Conservation (phyloP, 2,113 vertebrate species). For the Diglossa brunneiventris region DNA sequence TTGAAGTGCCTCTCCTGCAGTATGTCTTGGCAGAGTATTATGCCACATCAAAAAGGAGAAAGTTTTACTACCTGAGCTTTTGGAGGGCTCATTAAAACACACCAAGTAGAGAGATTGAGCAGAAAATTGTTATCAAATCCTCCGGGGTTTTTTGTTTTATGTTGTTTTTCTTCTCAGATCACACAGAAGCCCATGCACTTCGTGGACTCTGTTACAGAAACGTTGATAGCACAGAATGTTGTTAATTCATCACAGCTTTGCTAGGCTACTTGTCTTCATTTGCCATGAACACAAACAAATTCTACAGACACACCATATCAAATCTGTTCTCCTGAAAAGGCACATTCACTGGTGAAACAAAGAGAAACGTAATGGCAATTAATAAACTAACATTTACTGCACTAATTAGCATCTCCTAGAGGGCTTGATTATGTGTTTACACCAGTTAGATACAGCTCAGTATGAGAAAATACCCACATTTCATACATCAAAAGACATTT, state of each 20-base stretch:
- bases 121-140: conserved; percentile 64
- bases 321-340: conserved; percentile 60
- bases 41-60: conserved; percentile 65
- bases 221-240: conserved; percentile 11
- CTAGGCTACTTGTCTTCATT: conserved; percentile 45
- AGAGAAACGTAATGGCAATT: conserved; percentile 67
- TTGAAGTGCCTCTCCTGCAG: conserved; percentile 58
- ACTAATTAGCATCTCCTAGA: conserved; percentile 75
- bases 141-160: conserved; percentile 25
- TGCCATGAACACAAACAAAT: conserved; percentile 55
- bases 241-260: conserved; percentile 57
- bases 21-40: conserved; percentile 59
- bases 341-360: conserved; percentile 66
- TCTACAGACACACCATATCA: conserved; percentile 36
- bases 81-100: conserved; percentile 67
- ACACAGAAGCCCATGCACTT: conserved; percentile 27
- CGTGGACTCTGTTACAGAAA: conserved; percentile 38
- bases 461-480: conserved; percentile 73
- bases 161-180: conserved; percentile 37
- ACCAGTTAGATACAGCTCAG: conserved; percentile 66
- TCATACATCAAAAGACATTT: conserved; percentile 73
- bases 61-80: conserved; percentile 67
- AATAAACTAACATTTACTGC: conserved; percentile 73
- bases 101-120: conserved; percentile 38
- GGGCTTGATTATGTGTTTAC: conserved; percentile 69